A percentile compares a stretch with the other conserved stretches of the same genome.
Conservation (phyloP, 2,888 invertebrate genomes). For the Acrobasis repandana region DNA sequence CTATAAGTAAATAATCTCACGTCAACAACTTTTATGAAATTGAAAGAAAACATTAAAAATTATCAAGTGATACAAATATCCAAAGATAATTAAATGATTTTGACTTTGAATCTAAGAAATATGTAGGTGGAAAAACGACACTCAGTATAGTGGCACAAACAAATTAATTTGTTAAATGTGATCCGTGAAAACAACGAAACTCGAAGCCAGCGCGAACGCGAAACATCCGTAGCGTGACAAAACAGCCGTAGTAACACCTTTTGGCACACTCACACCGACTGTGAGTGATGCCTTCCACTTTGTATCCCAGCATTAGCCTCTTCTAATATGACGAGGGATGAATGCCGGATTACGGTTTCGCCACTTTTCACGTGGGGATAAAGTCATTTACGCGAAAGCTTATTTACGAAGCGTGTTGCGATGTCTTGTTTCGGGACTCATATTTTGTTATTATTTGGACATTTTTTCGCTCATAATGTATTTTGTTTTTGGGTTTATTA, state of each 20-base stretch:
- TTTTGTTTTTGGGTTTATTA: background rate
- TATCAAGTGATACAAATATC: no score
- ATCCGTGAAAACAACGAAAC: background rate
- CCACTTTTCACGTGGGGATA: conserved; percentile 46
- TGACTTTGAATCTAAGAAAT: no score
- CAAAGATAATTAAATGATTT: no score
- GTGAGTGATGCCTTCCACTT: conserved; percentile 58
- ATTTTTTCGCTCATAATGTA: conserved; percentile 1
- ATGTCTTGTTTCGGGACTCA: conserved; percentile 4
- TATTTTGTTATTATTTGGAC: conserved; percentile 14
- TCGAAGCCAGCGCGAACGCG: background rate
- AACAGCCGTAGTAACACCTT: background rate
- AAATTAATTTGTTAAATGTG: background rate
- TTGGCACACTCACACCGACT: conserved; percentile 32
- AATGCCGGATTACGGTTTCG: conserved; percentile 59
- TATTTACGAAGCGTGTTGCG: conserved; percentile 29
- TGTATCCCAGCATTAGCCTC: conserved; percentile 60
- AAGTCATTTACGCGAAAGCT: conserved; percentile 27
- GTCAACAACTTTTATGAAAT: no score
- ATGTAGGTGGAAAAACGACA: no score
- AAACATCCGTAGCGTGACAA: background rate
- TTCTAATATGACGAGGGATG: conserved; percentile 71
- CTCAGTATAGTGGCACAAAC: no score
- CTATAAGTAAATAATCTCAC: no score
- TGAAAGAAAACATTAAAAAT: no score